A percentile compares a stretch with the other conserved stretches of the same genome.
phyloP scores from a whole-genome alignment of 1,140 invertebrate genomes.

The Drosophila tani region DNA sequence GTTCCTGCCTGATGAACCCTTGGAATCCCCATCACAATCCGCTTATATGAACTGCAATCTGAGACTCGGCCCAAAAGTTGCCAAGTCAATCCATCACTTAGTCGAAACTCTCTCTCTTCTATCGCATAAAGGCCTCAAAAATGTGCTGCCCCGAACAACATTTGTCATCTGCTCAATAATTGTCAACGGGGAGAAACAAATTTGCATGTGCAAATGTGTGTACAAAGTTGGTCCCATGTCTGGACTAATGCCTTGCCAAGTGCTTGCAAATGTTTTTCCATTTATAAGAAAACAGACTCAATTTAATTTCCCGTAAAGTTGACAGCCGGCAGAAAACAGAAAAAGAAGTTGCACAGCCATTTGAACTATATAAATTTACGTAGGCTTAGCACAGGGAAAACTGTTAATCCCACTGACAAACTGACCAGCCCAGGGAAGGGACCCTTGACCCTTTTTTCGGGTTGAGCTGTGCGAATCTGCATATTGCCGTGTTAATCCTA shows the following conservation, averaged over 20 bases:
- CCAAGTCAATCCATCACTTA: constrained; percentile 33
- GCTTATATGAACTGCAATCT: constrained; percentile 12
- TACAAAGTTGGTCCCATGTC: constrained; percentile 31
- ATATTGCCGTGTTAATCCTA: constrained; percentile 81
- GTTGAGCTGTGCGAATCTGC: constrained; percentile 59
- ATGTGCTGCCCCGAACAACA: constrained; percentile 24
- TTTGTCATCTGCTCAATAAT: constrained; percentile 81
- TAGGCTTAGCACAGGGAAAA: constrained; percentile 67
- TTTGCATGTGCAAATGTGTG: constrained; percentile 37
- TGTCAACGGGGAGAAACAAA: constrained; percentile 55
- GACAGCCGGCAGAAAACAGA: constrained; percentile 54
- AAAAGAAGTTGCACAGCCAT: constrained; percentile 39
- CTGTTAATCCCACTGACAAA: constrained; percentile 59
- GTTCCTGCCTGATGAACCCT: constrained; percentile 1
- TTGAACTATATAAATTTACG: constrained; percentile 80
- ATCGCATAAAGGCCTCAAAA: constrained; percentile 24
- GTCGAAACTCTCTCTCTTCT: neutral
- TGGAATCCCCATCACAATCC: neutral
- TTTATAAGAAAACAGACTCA: constrained; percentile 77
- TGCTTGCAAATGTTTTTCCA: constrained; percentile 70
- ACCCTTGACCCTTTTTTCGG: constrained; percentile 69
- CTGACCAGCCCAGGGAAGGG: constrained; percentile 22
- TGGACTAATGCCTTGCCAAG: constrained; percentile 61
- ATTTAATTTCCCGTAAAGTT: constrained; percentile 77
- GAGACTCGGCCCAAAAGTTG: neutral